phyloP scores from a whole-genome alignment of 2,888 invertebrate species.

The Drosophila pegasa region DNA sequence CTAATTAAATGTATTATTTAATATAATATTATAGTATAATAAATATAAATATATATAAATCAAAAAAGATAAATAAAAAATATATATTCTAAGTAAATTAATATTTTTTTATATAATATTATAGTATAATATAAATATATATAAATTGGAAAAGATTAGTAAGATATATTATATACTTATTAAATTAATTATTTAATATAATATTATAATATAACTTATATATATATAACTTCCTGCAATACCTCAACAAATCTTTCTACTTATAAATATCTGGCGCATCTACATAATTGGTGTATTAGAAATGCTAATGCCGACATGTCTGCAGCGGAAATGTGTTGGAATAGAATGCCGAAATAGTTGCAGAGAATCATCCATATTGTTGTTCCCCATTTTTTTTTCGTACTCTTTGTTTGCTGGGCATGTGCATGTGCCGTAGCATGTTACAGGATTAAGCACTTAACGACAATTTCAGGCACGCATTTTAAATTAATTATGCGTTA shows the following conservation, averaged over 20 bases:
- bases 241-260: too few species aligned
- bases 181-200: not conserved
- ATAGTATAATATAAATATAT: too few species aligned
- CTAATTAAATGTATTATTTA: too few species aligned
- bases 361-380: conserved; percentile 5
- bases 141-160: too few species aligned
- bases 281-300: conserved; percentile 3
- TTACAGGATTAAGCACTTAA: conserved; percentile 79
- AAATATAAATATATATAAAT: too few species aligned
- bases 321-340: conserved; percentile 1
- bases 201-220: too few species aligned
- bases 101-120: too few species aligned
- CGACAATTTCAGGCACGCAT: conserved; percentile 76
- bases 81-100: too few species aligned
- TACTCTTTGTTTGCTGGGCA: conserved; percentile 15
- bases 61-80: too few species aligned
- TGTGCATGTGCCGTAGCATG: conserved; percentile 45
- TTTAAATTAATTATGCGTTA: conserved; percentile 77
- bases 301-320: conserved; percentile 1
- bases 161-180: too few species aligned
- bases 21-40: too few species aligned
- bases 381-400: not conserved
- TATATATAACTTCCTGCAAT: too few species aligned
- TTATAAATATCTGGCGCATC: not conserved
- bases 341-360: conserved; percentile 1